A percentile compares a stretch with the other conserved stretches of the same genome.
These are phyloP conservation scores for Zaprionus capensis DNA, from an alignment of 1,140 invertebrate species.

Conservation along the genomic window DNA sequence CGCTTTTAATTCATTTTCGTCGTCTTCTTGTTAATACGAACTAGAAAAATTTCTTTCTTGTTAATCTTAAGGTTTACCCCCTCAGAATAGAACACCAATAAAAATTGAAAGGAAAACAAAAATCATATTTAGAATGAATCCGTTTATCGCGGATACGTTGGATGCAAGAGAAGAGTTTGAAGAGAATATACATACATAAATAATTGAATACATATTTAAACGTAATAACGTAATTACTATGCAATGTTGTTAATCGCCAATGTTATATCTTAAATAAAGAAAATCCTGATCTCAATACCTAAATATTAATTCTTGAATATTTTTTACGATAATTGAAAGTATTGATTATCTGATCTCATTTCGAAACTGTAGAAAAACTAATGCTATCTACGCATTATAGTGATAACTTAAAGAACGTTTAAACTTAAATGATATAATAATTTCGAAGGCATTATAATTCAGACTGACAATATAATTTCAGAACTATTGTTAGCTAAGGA, in stretches of 20 bases:
- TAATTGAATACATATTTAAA: constrained; percentile 22
- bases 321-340: too few relatives aligned
- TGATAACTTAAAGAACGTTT: too few relatives aligned
- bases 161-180: constrained; percentile 46
- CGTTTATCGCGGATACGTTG: constrained; percentile 5
- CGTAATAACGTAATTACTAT: constrained; percentile 21
- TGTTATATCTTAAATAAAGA: constrained; percentile 64
- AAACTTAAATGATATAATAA: too few relatives aligned
- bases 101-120: not conserved
- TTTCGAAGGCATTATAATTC: too few relatives aligned
- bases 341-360: too few relatives aligned
- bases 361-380: too few relatives aligned
- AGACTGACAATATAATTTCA: not conserved
- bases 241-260: constrained; percentile 67
- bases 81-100: constrained; percentile 41
- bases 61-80: constrained; percentile 34
- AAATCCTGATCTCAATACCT: constrained; percentile 46
- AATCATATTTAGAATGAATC: constrained; percentile 30
- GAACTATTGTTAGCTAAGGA: not conserved
- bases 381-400: too few relatives aligned
- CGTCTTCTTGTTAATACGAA: constrained; percentile 28
- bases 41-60: constrained; percentile 22
- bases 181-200: constrained; percentile 44
- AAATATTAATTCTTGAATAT: too few relatives aligned
- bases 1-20: constrained; percentile 13